Evolutionary conservation across 1,140 invertebrate species (phyloP).

Genomic region (Orchestia grillus): DNA sequence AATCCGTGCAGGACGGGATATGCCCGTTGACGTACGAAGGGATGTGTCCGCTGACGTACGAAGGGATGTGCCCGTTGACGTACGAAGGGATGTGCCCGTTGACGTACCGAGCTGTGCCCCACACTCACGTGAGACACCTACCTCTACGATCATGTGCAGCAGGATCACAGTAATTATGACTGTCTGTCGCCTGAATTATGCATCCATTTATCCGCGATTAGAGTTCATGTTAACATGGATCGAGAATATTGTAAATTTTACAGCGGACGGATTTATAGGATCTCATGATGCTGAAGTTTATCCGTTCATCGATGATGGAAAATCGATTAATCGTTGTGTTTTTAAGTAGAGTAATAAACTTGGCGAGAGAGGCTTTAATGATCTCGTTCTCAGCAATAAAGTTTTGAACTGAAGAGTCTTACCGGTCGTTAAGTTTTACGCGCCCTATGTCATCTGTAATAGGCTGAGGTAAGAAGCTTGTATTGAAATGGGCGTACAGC

Average conservation of each 20-base stretch:
- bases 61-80: background rate
- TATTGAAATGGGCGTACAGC: background rate
- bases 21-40: background rate
- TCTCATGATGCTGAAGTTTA: background rate
- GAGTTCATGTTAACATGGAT: background rate
- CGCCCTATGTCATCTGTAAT: background rate
- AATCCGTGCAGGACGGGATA: background rate
- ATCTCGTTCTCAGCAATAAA: background rate
- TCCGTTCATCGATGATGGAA: background rate
- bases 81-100: background rate
- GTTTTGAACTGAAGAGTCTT: background rate
- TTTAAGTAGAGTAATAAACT: background rate
- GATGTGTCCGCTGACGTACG: background rate
- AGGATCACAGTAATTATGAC: background rate
- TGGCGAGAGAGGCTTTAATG: background rate
- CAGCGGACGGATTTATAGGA: background rate
- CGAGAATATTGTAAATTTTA: background rate
- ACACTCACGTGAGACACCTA: too few species aligned
- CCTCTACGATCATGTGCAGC: too few species aligned
- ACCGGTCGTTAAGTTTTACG: background rate
- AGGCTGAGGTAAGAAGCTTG: background rate
- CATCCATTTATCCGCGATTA: background rate
- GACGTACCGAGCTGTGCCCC: too few species aligned
- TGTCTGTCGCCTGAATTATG: background rate
- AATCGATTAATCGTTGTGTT: background rate